Evolutionary conservation across 2,113 vertebrate genomes (phyloP).

Genomic region (Tragelaphus imberbis): DNA sequence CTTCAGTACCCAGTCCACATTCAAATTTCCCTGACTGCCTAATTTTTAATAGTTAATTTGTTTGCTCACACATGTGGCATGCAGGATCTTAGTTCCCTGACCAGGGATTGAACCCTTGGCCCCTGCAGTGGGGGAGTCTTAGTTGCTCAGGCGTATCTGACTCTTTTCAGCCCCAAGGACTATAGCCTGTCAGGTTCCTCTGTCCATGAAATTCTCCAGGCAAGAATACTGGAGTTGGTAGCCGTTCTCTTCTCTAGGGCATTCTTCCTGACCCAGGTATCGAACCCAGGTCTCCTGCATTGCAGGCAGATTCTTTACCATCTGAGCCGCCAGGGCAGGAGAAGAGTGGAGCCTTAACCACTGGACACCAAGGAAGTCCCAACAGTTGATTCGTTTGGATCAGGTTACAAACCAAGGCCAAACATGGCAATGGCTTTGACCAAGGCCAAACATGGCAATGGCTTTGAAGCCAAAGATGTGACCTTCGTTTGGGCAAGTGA

Average conservation of each 20-base stretch:
- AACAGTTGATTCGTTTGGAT: neutral
- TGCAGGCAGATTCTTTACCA: neutral
- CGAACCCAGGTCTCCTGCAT: neutral
- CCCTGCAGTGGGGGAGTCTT: neutral
- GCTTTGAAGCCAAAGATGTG: neutral
- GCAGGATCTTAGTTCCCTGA: neutral
- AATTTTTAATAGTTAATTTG: neutral
- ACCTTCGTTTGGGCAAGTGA: neutral
- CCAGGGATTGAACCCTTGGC: neutral
- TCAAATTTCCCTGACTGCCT: neutral
- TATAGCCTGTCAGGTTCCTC: neutral
- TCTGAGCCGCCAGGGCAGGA: neutral
- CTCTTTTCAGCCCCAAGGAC: neutral
- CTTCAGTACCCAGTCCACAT: neutral
- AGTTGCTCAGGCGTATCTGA: neutral
- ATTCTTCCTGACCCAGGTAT: neutral
- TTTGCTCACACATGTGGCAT: neutral
- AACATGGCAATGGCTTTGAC: neutral
- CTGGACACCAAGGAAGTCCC: neutral
- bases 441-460: neutral
- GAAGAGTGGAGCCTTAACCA: neutral
- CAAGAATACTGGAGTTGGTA: neutral
- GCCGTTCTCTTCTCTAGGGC: neutral
- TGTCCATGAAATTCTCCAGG: neutral
- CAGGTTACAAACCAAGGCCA: neutral